phyloP scores from a whole-genome alignment of 2,888 invertebrate species.

The Hirtodrosophila histrioides region DNA sequence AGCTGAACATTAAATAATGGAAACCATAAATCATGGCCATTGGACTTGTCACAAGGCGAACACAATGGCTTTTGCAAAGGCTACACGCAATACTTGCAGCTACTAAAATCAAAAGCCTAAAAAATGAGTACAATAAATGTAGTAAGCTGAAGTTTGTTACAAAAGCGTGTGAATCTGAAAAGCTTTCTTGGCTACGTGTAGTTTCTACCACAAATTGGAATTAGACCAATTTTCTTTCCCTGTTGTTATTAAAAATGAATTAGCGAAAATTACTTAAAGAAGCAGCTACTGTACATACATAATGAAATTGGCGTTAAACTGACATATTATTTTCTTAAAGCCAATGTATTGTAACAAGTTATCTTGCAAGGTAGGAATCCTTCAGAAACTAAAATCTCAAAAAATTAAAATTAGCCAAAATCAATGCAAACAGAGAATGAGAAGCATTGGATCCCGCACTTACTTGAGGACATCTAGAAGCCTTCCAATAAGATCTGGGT shows the following conservation, averaged over 20 bases:
- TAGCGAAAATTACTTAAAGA: conserved; percentile 8
- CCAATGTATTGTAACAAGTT: too few species aligned
- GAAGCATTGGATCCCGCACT: too few species aligned
- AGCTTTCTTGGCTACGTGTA: conserved; percentile 1
- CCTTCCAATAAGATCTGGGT: too few species aligned
- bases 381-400: too few species aligned
- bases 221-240: not conserved
- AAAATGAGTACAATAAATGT: not conserved
- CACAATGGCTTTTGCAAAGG: conserved; percentile 52
- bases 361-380: too few species aligned
- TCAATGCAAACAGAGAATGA: too few species aligned
- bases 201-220: too few species aligned
- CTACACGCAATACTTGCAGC: conserved; percentile 57
- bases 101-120: not conserved
- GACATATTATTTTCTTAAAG: too few species aligned
- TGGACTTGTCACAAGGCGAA: conserved; percentile 64
- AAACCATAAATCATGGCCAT: conserved; percentile 63
- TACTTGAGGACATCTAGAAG: too few species aligned
- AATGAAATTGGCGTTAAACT: too few species aligned
- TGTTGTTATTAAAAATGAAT: conserved; percentile 35
- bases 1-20: conserved; percentile 61
- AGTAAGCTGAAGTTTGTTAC: not conserved
- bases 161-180: too few species aligned
- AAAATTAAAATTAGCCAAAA: too few species aligned
- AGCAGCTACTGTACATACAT: not conserved